These are phyloP conservation scores for Tympanuchus pallidicinctus DNA, from an alignment of 2,113 vertebrate species.

Conservation along the genomic window DNA sequence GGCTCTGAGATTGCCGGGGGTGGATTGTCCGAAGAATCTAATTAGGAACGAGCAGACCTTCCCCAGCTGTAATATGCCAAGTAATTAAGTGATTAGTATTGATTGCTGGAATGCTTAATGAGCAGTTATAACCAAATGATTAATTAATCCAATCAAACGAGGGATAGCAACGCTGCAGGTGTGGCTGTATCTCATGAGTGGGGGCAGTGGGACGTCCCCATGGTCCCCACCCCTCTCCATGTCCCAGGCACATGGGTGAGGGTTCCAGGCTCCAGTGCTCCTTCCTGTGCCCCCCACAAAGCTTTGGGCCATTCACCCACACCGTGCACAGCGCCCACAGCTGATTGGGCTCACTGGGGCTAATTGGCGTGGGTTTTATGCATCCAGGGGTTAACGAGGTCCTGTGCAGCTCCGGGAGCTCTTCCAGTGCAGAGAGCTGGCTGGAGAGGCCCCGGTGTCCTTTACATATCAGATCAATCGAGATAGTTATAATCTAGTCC, in stretches of 20 bases:
- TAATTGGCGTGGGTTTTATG: neutral
- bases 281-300: conserved; percentile 22
- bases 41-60: conserved; percentile 59
- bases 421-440: conserved; percentile 20
- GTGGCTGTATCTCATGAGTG: neutral
- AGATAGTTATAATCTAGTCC: conserved; percentile 39
- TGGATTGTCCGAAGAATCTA: conserved; percentile 41
- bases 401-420: neutral
- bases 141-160: conserved; percentile 69
- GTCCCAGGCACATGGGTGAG: neutral
- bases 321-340: neutral
- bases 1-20: neutral
- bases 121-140: conserved; percentile 65
- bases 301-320: neutral
- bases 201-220: accelerated
- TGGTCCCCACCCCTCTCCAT: accelerated
- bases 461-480: conserved; percentile 27
- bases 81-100: conserved; percentile 77
- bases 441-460: conserved; percentile 29
- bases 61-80: conserved; percentile 1
- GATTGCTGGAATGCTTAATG: conserved; percentile 64
- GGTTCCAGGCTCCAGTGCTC: neutral
- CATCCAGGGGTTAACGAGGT: conserved; percentile 25
- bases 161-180: conserved; percentile 52
- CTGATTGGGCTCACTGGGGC: neutral